These are phyloP conservation scores for Sylvia borin DNA, from an alignment of 2,797 vertebrate genomes.

Conservation along the genomic window DNA sequence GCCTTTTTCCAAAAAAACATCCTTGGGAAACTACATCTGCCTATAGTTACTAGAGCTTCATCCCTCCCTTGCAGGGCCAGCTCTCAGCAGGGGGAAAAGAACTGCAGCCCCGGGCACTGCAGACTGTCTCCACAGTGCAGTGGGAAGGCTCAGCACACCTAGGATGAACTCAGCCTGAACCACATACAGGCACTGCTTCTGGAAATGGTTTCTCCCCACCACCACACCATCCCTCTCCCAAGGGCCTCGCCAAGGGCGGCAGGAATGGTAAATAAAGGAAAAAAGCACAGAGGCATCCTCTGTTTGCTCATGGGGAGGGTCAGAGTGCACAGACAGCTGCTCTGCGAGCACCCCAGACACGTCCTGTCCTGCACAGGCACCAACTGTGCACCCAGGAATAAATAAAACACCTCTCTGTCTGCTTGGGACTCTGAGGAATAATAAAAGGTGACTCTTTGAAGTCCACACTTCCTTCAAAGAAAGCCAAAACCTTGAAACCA, in stretches of 20 bases:
- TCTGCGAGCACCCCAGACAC: neutral
- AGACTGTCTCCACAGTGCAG: neutral
- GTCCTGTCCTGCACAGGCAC: neutral
- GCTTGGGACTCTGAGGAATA: neutral
- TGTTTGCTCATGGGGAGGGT: neutral
- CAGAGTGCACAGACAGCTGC: neutral
- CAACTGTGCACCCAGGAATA: neutral
- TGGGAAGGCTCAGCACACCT: neutral
- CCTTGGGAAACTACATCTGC: neutral
- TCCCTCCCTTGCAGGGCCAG: neutral
- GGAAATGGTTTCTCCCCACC: neutral
- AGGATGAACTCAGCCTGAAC: rapidly evolving
- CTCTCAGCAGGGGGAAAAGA: neutral
- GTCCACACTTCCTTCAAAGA: neutral
- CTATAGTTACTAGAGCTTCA: neutral
- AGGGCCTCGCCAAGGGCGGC: rapidly evolving
- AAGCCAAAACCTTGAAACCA: rapidly evolving
- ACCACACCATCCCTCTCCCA: neutral
- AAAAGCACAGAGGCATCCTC: neutral
- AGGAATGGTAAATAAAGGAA: neutral
- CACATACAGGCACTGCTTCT: neutral
- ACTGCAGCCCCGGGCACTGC: rapidly evolving
- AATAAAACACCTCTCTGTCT: neutral
- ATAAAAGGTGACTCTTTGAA: neutral
- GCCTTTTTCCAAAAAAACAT: neutral